phyloP scores from a whole-genome alignment of 2,113 vertebrate genomes.

The Myotis yumanensis region DNA sequence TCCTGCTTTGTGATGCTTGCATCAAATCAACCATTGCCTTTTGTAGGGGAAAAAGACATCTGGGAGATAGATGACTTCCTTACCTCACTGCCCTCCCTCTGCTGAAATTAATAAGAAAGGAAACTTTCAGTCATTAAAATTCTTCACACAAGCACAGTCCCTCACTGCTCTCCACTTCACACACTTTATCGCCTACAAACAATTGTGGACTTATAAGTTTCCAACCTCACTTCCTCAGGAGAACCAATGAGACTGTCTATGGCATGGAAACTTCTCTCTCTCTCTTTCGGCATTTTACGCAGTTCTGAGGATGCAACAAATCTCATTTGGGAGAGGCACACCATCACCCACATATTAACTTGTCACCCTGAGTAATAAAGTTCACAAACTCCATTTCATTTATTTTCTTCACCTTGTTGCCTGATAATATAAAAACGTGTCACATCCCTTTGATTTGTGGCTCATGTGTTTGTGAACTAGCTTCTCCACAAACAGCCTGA shows the following conservation, averaged over 20 bases:
- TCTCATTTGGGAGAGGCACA: constrained; percentile 65
- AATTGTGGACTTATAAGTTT: constrained; percentile 38
- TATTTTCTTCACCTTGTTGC: constrained; percentile 72
- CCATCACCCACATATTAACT: constrained; percentile 73
- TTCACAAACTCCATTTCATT: constrained; percentile 78
- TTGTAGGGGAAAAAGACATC: constrained; percentile 32
- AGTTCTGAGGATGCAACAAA: constrained; percentile 66
- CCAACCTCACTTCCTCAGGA: constrained; percentile 61
- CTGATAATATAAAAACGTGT: constrained; percentile 74
- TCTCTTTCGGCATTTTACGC: constrained; percentile 68
- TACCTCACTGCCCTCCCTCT: constrained; percentile 66
- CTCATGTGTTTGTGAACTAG: constrained; percentile 72
- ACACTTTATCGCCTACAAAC: constrained; percentile 44
- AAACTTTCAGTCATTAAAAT: constrained; percentile 77
- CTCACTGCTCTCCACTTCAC: constrained; percentile 48
- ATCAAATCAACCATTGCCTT: constrained; percentile 44
- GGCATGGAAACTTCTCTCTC: constrained; percentile 1
- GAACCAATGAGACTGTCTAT: not conserved
- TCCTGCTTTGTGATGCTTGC: constrained; percentile 50
- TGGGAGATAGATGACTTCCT: constrained; percentile 66
- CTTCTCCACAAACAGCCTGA: constrained; percentile 71
- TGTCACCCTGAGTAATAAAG: constrained; percentile 79
- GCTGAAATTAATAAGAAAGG: constrained; percentile 76
- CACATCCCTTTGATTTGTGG: constrained; percentile 75
- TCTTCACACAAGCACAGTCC: not conserved